Base-by-base conservation (phyloP, 2,888 invertebrate species). In the Amiota communis region DNA sequence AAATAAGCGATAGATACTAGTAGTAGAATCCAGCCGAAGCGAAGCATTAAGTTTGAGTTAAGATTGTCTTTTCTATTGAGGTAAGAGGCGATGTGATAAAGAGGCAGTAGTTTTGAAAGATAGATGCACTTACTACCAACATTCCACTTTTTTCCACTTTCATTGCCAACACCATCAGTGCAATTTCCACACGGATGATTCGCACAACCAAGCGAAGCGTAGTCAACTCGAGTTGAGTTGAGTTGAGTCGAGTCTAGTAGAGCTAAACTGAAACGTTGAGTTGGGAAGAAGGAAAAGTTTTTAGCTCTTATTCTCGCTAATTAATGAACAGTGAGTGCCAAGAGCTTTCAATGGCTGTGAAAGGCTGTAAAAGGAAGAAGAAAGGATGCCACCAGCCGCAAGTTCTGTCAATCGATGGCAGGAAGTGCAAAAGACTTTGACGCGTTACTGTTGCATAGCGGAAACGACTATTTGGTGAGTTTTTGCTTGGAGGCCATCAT, bases 261-360 rank as follows among this genome's bases (percentile, higher is more conserved):
- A 36, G 36, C 36, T 36, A 17, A 68, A 61, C 13, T 68, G 36
- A 49, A 68, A 15, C 46, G 53, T 9, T 12, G 47, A 56, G 13
- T 47, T 51, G 65, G 59, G 56, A 67, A 63, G 56, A 49, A 61
- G 71, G 56, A 46, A 65, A 75, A 72, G 17, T 75, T 73, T 73
- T 73, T 64, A 75, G 72, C 75, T 72, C 71, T 72, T 53, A 72
- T 61, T 57, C 69, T 72, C 64, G 63, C 72, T 72, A 74, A 72
- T 76, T 74, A 76, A 76, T 63, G 74, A 72, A 68, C 64, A 68
- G 73, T 68, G 51, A 53, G 68, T 53, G 36, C 53, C 68, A 53
- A n/a, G 53, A 63, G 63, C 63, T n/a, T 49, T 68, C 68, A 17
- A 53, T 13, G 53, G 68, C 68, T 17, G 53, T 13, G 46, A 63